These are phyloP conservation scores for Pipra filicauda DNA, from an alignment of 2,113 vertebrate genomes.

Conservation along the genomic window DNA sequence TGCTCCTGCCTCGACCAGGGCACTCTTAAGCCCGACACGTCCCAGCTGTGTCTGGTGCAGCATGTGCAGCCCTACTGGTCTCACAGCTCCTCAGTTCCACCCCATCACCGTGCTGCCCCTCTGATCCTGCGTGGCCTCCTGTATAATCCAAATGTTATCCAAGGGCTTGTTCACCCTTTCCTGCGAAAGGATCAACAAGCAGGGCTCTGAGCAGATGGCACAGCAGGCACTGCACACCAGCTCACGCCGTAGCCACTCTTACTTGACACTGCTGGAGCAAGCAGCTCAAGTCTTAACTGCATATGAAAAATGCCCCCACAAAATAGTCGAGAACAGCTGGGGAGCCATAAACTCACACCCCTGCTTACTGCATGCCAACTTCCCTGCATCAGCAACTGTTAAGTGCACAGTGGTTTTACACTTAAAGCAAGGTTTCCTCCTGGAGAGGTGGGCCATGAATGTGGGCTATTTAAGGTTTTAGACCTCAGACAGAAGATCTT, in stretches of 20 bases:
- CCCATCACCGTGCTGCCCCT: background rate
- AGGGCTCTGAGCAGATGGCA: background rate
- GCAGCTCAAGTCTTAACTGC: background rate
- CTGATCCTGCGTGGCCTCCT: background rate
- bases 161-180: background rate
- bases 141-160: background rate
- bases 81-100: background rate
- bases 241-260: background rate
- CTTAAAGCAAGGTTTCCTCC: background rate
- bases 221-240: background rate
- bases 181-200: background rate
- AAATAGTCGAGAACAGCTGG: background rate
- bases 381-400: background rate
- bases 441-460: background rate
- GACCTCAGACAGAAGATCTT: background rate
- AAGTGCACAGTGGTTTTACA: background rate
- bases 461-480: background rate
- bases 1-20: background rate
- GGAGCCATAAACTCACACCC: background rate
- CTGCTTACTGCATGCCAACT: background rate
- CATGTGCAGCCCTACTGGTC: accelerated
- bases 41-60: background rate
- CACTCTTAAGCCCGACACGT: accelerated
- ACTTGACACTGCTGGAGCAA: background rate
- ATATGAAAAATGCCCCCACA: background rate